A percentile compares a stretch with the other conserved stretches of the same genome.
Evolutionary conservation across 2,797 vertebrate species (phyloP).

Genomic region (Lithobates pipiens): DNA sequence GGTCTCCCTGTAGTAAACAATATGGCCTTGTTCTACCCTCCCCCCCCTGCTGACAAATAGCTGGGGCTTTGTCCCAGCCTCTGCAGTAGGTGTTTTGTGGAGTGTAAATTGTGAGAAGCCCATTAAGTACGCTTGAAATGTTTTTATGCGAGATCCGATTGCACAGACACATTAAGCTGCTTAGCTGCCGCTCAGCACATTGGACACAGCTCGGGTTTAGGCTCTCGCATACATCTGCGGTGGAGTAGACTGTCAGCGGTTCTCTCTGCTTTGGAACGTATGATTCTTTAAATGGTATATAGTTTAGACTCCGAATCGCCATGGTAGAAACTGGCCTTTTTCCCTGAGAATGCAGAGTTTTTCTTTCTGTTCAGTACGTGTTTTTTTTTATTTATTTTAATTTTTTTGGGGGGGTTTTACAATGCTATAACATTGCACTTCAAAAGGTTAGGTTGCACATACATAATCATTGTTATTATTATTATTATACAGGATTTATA

Average conservation of each 20-base stretch:
- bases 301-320: no score
- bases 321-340: no score
- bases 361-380: no score
- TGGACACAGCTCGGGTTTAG: slow-evolving; percentile 8
- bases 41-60: background rate
- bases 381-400: no score
- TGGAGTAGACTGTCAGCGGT: background rate
- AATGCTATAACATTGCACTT: no score
- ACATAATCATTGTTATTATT: no score
- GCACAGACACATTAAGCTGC: slow-evolving; percentile 51
- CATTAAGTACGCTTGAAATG: slow-evolving; percentile 5
- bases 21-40: background rate
- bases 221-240: background rate
- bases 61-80: slow-evolving; percentile 43
- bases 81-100: slow-evolving; percentile 42
- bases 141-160: slow-evolving; percentile 31
- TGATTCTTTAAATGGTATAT: no score
- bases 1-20: slow-evolving; percentile 34
- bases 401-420: no score
- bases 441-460: no score
- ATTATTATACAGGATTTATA: no score
- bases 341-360: no score
- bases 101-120: slow-evolving; percentile 53
- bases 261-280: no score
- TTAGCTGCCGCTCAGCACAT: slow-evolving; percentile 31